Base-by-base conservation (phyloP, 2,113 vertebrate genomes). In the Panthera tigris region DNA sequence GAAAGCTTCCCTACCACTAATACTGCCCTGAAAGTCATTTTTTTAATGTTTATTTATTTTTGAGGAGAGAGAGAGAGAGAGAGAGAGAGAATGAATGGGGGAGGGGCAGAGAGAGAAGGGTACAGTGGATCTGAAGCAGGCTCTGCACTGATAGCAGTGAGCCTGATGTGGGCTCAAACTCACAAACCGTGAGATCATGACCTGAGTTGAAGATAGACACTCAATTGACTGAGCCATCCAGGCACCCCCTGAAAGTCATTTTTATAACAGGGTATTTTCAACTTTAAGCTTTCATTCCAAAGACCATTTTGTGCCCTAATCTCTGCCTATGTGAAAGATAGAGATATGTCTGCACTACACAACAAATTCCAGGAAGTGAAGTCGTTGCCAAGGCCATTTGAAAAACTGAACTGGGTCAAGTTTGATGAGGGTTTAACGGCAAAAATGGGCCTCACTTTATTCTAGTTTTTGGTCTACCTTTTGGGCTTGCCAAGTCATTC, bases 201-300 rank as follows among this genome's bases (percentile, higher is more conserved):
- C 27, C 14, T 78, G 41, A 78, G 15, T 15, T 9, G 41, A 48
- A 31, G 16, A 15, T 15, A 48, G 29, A 78, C 39, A 21, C 74
- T 29, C 74, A 48, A 45, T 7, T 29, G 41, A 78, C 14, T 48
- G 41, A 78, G 27, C 7, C 74, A 48, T 41, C 41, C 27, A 48
- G 73, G 25, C 7, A 4, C 13, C 39, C 39, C 7, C 14, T 78
- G 29, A 66, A 84, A 89, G 23, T 76, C 5, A 87, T 78, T 74
- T 65, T 89, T 78, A 65, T 96, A 95, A 66, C 31, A 91, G 3
- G 16, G 13, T 61, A 27, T 89, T 96, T 96, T 93, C 36, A 71
- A 88, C 18, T 25, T 11, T 9, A 73, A 50, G 3, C 1, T 45
- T 92, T 88, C 84, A 85, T 90, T 52, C 19, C 83, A 27, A 10